phyloP scores from a whole-genome alignment of 2,888 invertebrate genomes.

The Acanthococcus lagerstroemiae region DNA sequence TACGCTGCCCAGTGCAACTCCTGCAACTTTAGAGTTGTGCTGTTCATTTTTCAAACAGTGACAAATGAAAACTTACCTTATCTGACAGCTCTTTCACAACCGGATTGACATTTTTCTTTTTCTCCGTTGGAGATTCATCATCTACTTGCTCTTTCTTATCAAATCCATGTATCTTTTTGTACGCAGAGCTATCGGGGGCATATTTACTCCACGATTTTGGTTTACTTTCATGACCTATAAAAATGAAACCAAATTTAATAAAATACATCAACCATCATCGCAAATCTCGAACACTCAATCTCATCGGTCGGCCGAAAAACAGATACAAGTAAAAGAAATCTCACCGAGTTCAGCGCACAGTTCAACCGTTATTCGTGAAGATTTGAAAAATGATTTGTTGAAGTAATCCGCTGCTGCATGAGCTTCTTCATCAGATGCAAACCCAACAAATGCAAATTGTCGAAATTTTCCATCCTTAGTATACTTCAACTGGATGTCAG shows the following conservation, averaged over 20 bases:
- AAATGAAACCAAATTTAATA: background rate
- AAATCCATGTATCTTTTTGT: slow-evolving; percentile 47
- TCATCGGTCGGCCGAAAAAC: background rate
- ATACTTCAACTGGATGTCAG: slow-evolving; percentile 88
- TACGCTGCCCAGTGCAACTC: too few relatives aligned
- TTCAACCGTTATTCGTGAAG: slow-evolving; percentile 56
- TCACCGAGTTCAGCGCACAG: slow-evolving; percentile 38
- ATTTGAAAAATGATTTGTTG: slow-evolving; percentile 73
- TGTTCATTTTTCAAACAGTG: too few relatives aligned
- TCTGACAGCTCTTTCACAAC: slow-evolving; percentile 8
- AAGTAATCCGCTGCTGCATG: slow-evolving; percentile 64
- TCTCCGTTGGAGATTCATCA: slow-evolving; percentile 37
- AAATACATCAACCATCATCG: background rate
- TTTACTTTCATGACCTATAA: slow-evolving; percentile 53
- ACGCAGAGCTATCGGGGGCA: slow-evolving; percentile 62
- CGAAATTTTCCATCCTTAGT: slow-evolving; percentile 85
- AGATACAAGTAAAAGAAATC: slow-evolving; percentile 21
- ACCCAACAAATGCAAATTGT: slow-evolving; percentile 89
- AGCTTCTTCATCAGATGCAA: slow-evolving; percentile 69
- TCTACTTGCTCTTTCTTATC: slow-evolving; percentile 5
- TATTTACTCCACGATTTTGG: slow-evolving; percentile 91
- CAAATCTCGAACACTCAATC: too few relatives aligned
- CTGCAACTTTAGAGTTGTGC: too few relatives aligned
- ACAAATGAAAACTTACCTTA: too few relatives aligned
- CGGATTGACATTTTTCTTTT: slow-evolving; percentile 41